phyloP scores from a whole-genome alignment of 2,888 invertebrate species.

The Metacarcinus magister region DNA sequence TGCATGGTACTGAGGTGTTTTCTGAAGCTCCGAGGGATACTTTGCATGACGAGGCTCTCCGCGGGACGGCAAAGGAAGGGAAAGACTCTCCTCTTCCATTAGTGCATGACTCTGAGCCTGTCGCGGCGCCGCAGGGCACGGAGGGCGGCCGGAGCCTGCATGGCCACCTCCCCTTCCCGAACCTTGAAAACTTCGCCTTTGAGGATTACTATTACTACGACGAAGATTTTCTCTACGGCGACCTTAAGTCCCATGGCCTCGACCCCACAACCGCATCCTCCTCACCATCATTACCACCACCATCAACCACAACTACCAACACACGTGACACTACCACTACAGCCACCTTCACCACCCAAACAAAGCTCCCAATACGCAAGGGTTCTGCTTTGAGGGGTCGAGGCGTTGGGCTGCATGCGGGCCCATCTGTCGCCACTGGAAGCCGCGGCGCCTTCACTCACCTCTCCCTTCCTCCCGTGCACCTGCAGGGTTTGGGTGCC shows the following conservation, averaged over 20 bases:
- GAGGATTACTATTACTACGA: conserved; percentile 80
- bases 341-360: conserved; percentile 51
- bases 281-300: conserved; percentile 68
- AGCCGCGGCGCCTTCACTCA: neutral
- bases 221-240: conserved; percentile 60
- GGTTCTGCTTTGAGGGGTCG: conserved; percentile 60
- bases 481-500: neutral
- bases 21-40: conserved; percentile 56
- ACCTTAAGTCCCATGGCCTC: conserved; percentile 48
- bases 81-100: conserved; percentile 46
- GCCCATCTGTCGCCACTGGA: conserved; percentile 54
- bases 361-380: conserved; percentile 44
- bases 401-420: conserved; percentile 40
- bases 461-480: neutral
- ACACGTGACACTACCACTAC: conserved; percentile 61
- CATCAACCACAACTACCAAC: conserved; percentile 50
- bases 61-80: conserved; percentile 37
- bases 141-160: conserved; percentile 65
- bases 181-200: neutral
- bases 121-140: neutral
- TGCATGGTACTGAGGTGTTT: conserved; percentile 16
- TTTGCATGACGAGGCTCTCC: conserved; percentile 68
- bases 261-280: conserved; percentile 58
- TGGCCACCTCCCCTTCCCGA: conserved; percentile 69
- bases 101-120: conserved; percentile 72